Evolutionary conservation across 2,888 invertebrate genomes (phyloP).

Genomic region (Coenonympha glycerion): DNA sequence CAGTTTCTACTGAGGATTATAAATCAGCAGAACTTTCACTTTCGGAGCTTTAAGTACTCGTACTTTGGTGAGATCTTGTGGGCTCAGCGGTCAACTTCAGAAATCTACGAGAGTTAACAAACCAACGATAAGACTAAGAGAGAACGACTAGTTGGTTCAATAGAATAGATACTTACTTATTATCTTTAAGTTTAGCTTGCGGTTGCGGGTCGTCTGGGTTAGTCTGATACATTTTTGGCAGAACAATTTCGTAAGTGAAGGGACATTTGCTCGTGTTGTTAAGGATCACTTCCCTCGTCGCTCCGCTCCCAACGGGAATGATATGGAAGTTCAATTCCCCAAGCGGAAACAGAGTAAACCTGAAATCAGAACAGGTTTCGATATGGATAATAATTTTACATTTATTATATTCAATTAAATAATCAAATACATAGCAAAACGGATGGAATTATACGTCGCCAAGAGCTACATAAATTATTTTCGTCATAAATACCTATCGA

Average conservation of each 20-base stretch:
- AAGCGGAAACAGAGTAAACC: slow-evolving; percentile 76
- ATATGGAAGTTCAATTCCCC: slow-evolving; percentile 77
- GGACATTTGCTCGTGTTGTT: slow-evolving; percentile 78
- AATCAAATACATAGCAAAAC: too few species aligned
- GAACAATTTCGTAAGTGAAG: slow-evolving; percentile 64
- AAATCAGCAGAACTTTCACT: too few species aligned
- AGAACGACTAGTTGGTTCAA: not conserved
- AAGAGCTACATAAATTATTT: too few species aligned
- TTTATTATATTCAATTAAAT: too few species aligned
- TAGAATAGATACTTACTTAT: slow-evolving; percentile 43
- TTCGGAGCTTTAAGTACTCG: too few species aligned
- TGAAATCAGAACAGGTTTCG: slow-evolving; percentile 47
- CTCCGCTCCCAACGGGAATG: slow-evolving; percentile 68
- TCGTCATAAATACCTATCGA: too few species aligned
- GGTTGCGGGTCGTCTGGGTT: slow-evolving; percentile 34
- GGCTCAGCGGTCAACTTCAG: too few species aligned
- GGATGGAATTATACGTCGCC: too few species aligned
- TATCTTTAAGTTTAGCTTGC: slow-evolving; percentile 41
- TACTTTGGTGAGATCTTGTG: too few species aligned
- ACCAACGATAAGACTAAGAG: not conserved
- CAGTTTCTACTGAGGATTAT: too few species aligned
- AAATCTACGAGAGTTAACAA: too few species aligned
- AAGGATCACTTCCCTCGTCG: slow-evolving; percentile 71
- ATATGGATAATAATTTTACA: too few species aligned
- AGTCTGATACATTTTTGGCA: slow-evolving; percentile 46